Evolutionary conservation across 2,113 vertebrate species (phyloP), one percentile per base, ranked within the genome.

Genomic region (Gnathonemus echidnorhynchus): DNA sequence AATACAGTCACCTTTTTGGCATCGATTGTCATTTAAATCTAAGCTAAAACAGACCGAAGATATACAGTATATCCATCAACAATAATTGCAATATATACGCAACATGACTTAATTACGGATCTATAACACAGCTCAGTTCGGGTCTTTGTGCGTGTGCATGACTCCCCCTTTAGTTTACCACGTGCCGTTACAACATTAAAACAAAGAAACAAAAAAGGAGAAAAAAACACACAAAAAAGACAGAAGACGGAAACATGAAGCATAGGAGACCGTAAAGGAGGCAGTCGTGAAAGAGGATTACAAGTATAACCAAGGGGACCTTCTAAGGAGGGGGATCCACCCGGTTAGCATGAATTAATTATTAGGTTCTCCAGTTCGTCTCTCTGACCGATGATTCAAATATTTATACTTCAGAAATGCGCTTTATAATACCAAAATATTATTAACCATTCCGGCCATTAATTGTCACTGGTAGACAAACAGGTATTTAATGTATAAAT

Each of bases 21-120:
- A 94, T 94, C 95, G 94, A 95, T 95, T 95, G 95, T 96, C 95
- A 88, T 91, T 88, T 93, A 92, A 91, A 31, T 87, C 9, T 90
- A 90, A 83, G 17, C 92, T 92, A 89, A 93, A 89, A 93, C 92
- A 93, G 27, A 93, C 35, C 62, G 27, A 77, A 77, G 66, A 52
- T 52, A 80, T 83, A 83, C 42, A 56, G 13, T 91, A 93, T 89
- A 94, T 85, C 89, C 49, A 74, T 93, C 91, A 92, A 90, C 92
- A 91, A 89, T 70, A 92, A 91, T 94, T 91, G 91, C 88, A 90
- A 42, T 70, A 77, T 74, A 31, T 77, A 80, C 45, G 66, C 88
- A 91, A 95, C 91, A 94, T 95, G 94, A 92, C 92, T 92, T 92
- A 92, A 56, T 86, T 84, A 90, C 62, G 42, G 62, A 70, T 48